Percentiles rank a stretch among this genome's conserved stretches.
These are phyloP conservation scores for Pseudochirops corinnae DNA, from an alignment of 2,797 vertebrate genomes.

Conservation along the genomic window DNA sequence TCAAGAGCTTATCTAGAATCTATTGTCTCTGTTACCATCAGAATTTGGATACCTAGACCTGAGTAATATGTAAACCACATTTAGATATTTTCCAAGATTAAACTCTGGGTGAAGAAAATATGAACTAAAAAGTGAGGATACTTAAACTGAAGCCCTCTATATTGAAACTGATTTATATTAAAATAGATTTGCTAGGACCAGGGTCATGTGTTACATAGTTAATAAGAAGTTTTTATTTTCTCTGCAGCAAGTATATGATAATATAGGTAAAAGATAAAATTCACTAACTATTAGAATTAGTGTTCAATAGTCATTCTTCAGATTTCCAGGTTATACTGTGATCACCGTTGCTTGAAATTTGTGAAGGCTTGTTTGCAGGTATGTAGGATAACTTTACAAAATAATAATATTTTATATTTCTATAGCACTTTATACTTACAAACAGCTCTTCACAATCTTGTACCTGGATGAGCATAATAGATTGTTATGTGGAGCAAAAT, in stretches of 20 bases:
- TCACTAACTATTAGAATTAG: neutral
- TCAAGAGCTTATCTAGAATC: neutral
- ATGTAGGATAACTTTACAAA: neutral
- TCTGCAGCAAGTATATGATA: neutral
- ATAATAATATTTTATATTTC: neutral
- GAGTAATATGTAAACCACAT: neutral
- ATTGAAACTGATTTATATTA: neutral
- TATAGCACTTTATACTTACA: neutral
- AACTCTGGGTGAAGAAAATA: neutral
- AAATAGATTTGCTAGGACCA: neutral
- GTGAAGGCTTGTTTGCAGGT: neutral
- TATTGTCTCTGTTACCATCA: neutral
- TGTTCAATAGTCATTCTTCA: neutral
- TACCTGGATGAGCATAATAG: neutral
- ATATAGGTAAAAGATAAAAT: neutral
- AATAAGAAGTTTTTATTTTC: neutral
- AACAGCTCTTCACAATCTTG: neutral
- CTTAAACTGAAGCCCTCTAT: accelerated
- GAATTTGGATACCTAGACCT: neutral
- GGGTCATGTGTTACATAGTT: neutral
- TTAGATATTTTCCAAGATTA: neutral
- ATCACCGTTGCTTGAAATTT: neutral
- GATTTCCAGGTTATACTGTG: neutral
- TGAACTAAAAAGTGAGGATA: neutral
- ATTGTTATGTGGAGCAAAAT: neutral